Evolutionary conservation across 2,888 invertebrate species (phyloP), one percentile per base, ranked within the genome.

Genomic region (Cataglyphis altisquamis): DNA sequence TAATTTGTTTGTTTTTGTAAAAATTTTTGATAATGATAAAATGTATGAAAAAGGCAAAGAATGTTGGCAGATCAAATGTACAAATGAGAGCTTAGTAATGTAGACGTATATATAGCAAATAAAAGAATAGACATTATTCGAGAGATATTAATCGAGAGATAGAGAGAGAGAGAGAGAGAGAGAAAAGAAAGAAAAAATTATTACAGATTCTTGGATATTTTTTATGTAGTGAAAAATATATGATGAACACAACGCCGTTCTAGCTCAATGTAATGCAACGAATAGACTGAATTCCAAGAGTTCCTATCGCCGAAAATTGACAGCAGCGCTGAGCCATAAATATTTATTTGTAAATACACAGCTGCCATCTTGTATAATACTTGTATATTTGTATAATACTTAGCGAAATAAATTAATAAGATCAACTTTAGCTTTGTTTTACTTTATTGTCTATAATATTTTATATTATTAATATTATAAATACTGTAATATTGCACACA

Each of bases 261-360:
- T 91, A 92, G 91, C 91, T 92, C 92, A 92, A 92, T 85, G 83
- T 87, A 73, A 73, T 73, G 92, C 89, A 94, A 94, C 94, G 90
- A 92, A 94, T 93, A 94, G 94, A 94, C 94, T 94, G 94, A 93
- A 92, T 75, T 75, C 18, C 90, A 90, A 94, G 92, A 94, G 94
- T 94, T 94, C 94, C 94, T 94, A 94, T 92, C 91, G 57, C 60
- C 83, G 89, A 86, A 91, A 87, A 84, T 81, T 83, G 88, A 87
- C 78, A 74, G 84, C 74, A 84, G 80, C 62, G 87, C 87, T 87
- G 81, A 90, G 84, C 90, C 86, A 75, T 94, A 64, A 75, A 92
- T 94, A 94, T 94, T 94, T 94, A 94, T 94, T 94, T 94, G 94
- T 93, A 92, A 86, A 93, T 92, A 73, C 9, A 62, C 21, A 93